Evolutionary conservation across 2,113 vertebrate species (phyloP), one percentile per base, ranked within the genome.

Genomic region (Amazona vittata): DNA sequence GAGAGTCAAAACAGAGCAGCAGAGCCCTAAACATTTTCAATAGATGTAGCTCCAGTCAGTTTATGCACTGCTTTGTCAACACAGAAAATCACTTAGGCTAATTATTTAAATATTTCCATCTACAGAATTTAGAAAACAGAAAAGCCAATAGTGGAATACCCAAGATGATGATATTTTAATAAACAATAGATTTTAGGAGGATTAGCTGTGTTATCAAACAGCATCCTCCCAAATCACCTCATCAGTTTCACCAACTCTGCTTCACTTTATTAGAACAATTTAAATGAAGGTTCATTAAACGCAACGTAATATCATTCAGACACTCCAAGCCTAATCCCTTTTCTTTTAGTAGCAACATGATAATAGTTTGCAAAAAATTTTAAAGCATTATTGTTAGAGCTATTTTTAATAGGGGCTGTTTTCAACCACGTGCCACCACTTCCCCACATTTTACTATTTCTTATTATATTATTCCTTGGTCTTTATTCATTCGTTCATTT

Each of bases 211-310:
- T 91, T 96, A 96, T 88, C 92, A 92, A 82, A 76, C 31, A 93
- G 37, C 81, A 81, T 73, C 87, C 78, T 92, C 70, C 50, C 77
- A 93, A 89, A 94, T 86, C 86, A 94, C 47, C 78, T 96, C 81
- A 96, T 97, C 96, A 94, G 70, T 83, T 91, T 93, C 74, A 65
- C 60, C 49, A 71, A 53, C 68, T 92, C 80, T 49, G 78, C 93
- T 93, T 71, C 78, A 53, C 28, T 86, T 94, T 62, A 96, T 94
- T 96, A 94, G 81, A 96, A 93, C 79, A 71, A 90, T 93, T 97
- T 86, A 87, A 91, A 76, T 53, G 21, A 91, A 50, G 29, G 63
- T 92, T 96, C 90, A 96, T 91, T 90, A 81, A 74, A 85, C 70
- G 64, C 65, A 95, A 68, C 82, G 64, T 83, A 96, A 93, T 92